A percentile compares a stretch with the other conserved stretches of the same genome.
These are phyloP conservation scores for Colletes gigas DNA, from an alignment of 1,140 invertebrate genomes.

Conservation along the genomic window DNA sequence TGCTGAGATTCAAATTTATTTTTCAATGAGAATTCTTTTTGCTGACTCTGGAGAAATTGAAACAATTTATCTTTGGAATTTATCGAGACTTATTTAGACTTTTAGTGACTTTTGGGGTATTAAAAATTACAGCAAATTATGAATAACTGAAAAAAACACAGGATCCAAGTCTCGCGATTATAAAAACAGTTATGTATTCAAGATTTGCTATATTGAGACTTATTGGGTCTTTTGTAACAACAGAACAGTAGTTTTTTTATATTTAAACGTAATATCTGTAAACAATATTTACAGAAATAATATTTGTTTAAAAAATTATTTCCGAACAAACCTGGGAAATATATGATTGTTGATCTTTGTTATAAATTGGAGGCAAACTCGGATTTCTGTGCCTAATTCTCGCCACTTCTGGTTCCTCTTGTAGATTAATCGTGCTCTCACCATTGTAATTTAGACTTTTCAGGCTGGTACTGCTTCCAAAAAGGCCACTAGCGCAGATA, in stretches of 20 bases:
- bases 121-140: too few species aligned
- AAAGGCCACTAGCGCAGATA: constrained; percentile 64
- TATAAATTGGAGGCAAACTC: constrained; percentile 83
- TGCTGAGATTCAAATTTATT: constrained; percentile 36
- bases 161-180: too few species aligned
- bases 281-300: background rate
- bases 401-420: constrained; percentile 64
- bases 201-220: too few species aligned
- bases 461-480: constrained; percentile 72
- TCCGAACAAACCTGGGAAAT: constrained; percentile 54
- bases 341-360: constrained; percentile 74
- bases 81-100: too few species aligned
- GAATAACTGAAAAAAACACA: too few species aligned
- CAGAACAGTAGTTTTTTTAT: too few species aligned
- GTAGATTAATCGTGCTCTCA: constrained; percentile 70
- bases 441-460: constrained; percentile 66
- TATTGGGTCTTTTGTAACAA: too few species aligned
- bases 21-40: constrained; percentile 46
- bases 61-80: too few species aligned
- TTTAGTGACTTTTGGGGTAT: too few species aligned
- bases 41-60: too few species aligned
- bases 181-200: too few species aligned
- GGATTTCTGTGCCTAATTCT: constrained; percentile 80
- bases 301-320: background rate
- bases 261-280: constrained; percentile 2